These are phyloP conservation scores for Oligia fasciuncula DNA, from an alignment of 2,888 invertebrate genomes.

Conservation along the genomic window DNA sequence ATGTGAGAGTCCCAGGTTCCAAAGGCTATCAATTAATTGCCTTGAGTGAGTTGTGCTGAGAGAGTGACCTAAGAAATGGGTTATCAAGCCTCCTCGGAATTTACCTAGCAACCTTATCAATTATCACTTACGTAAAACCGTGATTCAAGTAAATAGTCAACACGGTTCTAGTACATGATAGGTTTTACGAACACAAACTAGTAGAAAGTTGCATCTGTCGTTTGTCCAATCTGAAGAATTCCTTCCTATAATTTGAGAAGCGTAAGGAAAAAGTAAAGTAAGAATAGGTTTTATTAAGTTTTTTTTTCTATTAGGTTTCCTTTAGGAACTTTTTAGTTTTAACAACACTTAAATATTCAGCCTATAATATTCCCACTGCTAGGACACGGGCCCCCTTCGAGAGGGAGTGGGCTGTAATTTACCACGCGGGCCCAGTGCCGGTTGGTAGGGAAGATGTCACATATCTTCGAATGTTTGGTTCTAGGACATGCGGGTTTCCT, in stretches of 20 bases:
- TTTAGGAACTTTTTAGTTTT: not conserved
- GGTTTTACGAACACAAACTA: not conserved
- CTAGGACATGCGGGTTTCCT: too few species aligned
- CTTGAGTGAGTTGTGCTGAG: slow-evolving; percentile 58
- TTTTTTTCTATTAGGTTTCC: too few species aligned
- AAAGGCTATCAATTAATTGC: slow-evolving; percentile 44
- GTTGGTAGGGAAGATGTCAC: too few species aligned
- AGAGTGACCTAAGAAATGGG: slow-evolving; percentile 59
- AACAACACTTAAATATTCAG: not conserved
- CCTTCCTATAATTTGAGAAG: not conserved
- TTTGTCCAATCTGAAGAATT: not conserved
- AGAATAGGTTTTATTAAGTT: too few species aligned
- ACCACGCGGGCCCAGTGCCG: too few species aligned
- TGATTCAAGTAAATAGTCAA: slow-evolving; percentile 29
- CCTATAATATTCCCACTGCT: too few species aligned
- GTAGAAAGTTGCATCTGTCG: not conserved
- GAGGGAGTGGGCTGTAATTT: too few species aligned
- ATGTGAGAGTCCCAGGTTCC: slow-evolving; percentile 37
- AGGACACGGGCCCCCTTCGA: too few species aligned
- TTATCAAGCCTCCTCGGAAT: slow-evolving; percentile 54
- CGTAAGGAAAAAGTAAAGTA: too few species aligned
- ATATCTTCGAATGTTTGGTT: too few species aligned
- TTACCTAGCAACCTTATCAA: slow-evolving; percentile 61
- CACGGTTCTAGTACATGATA: not conserved
- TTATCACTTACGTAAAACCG: slow-evolving; percentile 48